Conservation (phyloP, 1,140 invertebrate genomes). For the Monomorium pharaonis region DNA sequence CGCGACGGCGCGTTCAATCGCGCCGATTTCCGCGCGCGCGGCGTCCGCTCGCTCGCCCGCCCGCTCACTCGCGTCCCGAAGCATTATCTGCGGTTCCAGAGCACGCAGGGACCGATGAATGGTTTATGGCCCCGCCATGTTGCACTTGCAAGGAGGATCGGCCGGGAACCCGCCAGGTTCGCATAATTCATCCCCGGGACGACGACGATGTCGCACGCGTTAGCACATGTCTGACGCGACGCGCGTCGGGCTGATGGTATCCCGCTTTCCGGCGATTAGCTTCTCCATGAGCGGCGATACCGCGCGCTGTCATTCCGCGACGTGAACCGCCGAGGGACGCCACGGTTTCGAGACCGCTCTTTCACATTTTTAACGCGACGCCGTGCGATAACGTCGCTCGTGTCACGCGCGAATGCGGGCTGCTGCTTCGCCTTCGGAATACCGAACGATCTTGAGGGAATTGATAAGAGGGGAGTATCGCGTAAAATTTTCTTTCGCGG, state of each 20-base stretch:
- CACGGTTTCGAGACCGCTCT: neutral
- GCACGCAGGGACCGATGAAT: slow-evolving; percentile 44
- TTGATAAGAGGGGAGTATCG: slow-evolving; percentile 9
- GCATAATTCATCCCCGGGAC: slow-evolving; percentile 55
- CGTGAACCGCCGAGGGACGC: neutral
- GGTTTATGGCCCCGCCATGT: slow-evolving; percentile 55
- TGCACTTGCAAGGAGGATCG: slow-evolving; percentile 40
- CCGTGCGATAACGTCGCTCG: neutral
- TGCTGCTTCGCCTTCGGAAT: neutral
- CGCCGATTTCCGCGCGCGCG: slow-evolving; percentile 3
- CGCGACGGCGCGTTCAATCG: slow-evolving; percentile 56
- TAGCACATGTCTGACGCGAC: slow-evolving; percentile 13
- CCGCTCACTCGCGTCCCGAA: neutral
- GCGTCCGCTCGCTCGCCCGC: neutral
- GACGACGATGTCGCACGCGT: slow-evolving; percentile 30
- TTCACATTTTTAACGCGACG: slow-evolving; percentile 10
- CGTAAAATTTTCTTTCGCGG: neutral
- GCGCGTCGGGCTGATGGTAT: neutral
- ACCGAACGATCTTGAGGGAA: slow-evolving; percentile 5
- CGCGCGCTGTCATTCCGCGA: slow-evolving; percentile 15
- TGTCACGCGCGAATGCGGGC: neutral
- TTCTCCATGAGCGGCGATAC: neutral
- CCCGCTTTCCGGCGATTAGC: slow-evolving; percentile 48
- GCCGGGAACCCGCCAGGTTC: slow-evolving; percentile 25
- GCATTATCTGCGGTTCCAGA: slow-evolving; percentile 53